phyloP scores from a whole-genome alignment of 2,888 invertebrate genomes.

The Noctua janthe region DNA sequence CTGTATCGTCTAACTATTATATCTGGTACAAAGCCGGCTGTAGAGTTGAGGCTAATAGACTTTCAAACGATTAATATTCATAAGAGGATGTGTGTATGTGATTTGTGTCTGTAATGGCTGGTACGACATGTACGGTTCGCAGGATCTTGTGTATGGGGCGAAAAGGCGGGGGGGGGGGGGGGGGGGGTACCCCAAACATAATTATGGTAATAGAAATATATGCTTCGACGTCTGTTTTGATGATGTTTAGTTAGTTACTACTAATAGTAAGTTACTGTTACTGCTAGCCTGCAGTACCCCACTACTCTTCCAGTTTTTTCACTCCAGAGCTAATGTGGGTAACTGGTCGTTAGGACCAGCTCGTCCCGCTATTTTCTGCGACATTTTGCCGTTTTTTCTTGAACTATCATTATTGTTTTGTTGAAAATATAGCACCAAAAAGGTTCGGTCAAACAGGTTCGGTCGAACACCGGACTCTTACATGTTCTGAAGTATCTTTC shows the following conservation, averaged over 20 bases:
- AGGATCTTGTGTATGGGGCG: background rate
- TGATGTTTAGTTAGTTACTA: background rate
- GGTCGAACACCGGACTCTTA: background rate
- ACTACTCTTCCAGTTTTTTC: background rate
- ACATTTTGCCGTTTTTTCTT: background rate
- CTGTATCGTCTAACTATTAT: slow-evolving; percentile 23
- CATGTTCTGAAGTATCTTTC: too few relatives aligned
- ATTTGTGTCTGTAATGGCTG: slow-evolving; percentile 49
- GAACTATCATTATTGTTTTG: background rate
- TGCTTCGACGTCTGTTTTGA: background rate
- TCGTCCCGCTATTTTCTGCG: background rate
- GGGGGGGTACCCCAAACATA: background rate
- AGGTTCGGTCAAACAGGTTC: background rate
- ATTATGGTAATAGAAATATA: background rate
- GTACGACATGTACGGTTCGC: slow-evolving; percentile 19
- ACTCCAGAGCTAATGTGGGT: background rate
- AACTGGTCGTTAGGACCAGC: background rate
- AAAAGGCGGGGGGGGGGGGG: background rate
- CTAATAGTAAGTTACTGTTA: background rate
- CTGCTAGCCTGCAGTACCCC: background rate
- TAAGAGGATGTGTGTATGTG: slow-evolving; percentile 49
- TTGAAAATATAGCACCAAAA: background rate
- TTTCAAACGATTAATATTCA: slow-evolving; percentile 52
- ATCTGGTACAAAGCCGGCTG: slow-evolving; percentile 15
- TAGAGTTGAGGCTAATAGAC: slow-evolving; percentile 46